phyloP scores from a whole-genome alignment of 1,140 invertebrate genomes.

The Brachystomella parvula region DNA sequence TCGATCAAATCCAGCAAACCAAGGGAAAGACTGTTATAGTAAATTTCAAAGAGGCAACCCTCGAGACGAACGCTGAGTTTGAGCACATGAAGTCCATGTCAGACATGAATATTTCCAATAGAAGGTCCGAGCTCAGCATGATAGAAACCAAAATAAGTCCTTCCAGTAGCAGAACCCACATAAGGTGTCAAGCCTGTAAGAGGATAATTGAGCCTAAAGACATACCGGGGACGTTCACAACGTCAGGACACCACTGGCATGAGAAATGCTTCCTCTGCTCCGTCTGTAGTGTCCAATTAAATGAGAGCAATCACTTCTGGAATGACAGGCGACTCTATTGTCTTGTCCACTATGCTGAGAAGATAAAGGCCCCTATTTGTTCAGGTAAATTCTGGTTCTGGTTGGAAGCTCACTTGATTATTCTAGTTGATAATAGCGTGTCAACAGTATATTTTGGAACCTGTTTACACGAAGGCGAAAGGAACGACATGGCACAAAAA shows the following conservation, averaged over 20 bases:
- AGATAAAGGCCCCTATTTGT: not conserved
- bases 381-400: not conserved
- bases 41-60: not conserved
- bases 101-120: not conserved
- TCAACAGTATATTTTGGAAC: not conserved
- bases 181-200: not conserved
- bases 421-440: not conserved
- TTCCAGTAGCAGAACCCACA: not conserved
- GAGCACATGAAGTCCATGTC: not conserved
- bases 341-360: not conserved
- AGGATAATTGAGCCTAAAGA: not conserved
- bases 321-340: not conserved
- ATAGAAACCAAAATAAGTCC: not conserved
- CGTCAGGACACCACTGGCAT: not conserved
- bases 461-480: not conserved
- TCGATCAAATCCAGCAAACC: too few relatives aligned
- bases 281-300: not conserved
- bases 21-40: not conserved
- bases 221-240: not conserved
- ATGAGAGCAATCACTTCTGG: not conserved
- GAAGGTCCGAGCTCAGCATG: too few relatives aligned
- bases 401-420: not conserved
- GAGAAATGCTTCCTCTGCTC: not conserved
- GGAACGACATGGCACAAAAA: not conserved
- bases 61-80: not conserved